These are phyloP conservation scores for Physella acuta DNA, from an alignment of 1,140 invertebrate species.

Conservation along the genomic window DNA sequence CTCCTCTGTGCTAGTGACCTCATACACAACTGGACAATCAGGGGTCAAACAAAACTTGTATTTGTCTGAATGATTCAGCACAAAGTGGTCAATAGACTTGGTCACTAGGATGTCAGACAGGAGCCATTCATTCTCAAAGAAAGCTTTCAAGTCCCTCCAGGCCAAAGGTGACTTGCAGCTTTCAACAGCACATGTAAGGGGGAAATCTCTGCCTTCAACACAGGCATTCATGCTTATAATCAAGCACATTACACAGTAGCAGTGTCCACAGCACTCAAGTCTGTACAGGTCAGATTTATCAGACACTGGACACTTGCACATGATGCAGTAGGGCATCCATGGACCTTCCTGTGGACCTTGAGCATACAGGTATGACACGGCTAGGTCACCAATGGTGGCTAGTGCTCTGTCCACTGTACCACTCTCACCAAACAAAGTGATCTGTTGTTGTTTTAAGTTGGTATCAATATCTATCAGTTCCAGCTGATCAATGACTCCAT, in stretches of 20 bases:
- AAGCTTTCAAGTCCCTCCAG: constrained; percentile 35
- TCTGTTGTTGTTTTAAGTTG: constrained; percentile 30
- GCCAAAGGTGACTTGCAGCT: constrained; percentile 35
- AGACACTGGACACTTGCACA: constrained; percentile 45
- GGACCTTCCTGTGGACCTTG: no score
- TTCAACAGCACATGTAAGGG: constrained; percentile 40
- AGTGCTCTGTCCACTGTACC: neutral
- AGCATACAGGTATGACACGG: no score
- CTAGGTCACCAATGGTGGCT: neutral
- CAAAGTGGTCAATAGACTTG: constrained; percentile 12
- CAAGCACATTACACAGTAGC: constrained; percentile 47
- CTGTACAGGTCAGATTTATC: constrained; percentile 35
- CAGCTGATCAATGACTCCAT: constrained; percentile 28
- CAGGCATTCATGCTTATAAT: constrained; percentile 28
- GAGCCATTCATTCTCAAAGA: constrained; percentile 21
- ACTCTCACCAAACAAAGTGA: constrained; percentile 33
- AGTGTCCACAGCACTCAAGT: constrained; percentile 49
- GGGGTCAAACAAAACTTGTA: neutral
- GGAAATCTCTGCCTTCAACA: constrained; percentile 30
- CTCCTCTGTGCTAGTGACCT: neutral
- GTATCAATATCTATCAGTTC: constrained; percentile 31
- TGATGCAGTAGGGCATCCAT: constrained; percentile 40
- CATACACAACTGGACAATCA: constrained; percentile 6
- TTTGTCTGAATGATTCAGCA: neutral
- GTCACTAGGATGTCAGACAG: neutral